Evolutionary conservation across 1,140 invertebrate species (phyloP).

Genomic region (Galendromus occidentalis): DNA sequence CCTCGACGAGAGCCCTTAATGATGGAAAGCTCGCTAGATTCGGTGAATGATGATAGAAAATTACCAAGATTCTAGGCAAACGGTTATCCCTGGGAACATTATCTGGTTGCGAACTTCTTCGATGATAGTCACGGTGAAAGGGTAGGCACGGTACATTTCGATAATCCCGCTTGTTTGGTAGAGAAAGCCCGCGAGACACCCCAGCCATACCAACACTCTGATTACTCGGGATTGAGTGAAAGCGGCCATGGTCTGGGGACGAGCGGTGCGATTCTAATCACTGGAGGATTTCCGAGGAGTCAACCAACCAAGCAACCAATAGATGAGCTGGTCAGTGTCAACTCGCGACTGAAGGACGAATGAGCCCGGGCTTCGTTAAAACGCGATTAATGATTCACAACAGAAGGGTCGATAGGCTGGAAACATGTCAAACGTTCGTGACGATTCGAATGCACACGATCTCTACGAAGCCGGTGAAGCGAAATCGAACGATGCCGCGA

Average conservation of each 20-base stretch:
- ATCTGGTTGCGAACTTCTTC: constrained; percentile 7
- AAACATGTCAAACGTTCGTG: background rate
- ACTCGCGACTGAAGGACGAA: background rate
- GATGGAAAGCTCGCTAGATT: too few species aligned
- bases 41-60: background rate
- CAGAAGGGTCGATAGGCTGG: constrained; percentile 1
- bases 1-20: too few species aligned
- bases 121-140: constrained; percentile 7
- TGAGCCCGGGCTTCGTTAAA: too few species aligned
- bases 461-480: too few species aligned
- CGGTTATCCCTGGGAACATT: background rate
- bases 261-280: background rate
- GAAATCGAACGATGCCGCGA: too few species aligned
- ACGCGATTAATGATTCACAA: constrained; percentile 9
- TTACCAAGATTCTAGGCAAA: constrained; percentile 4
- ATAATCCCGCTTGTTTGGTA: background rate
- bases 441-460: too few species aligned
- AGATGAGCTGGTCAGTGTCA: background rate
- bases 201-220: background rate
- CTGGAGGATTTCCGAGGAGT: background rate
- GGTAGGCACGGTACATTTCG: background rate
- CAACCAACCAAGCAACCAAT: background rate
- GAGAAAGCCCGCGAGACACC: background rate
- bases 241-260: background rate
- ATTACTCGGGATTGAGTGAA: background rate